Evolutionary conservation across 2,888 invertebrate genomes (phyloP), one percentile per base, ranked within the genome.

Genomic region (Rhodophaea formosa): DNA sequence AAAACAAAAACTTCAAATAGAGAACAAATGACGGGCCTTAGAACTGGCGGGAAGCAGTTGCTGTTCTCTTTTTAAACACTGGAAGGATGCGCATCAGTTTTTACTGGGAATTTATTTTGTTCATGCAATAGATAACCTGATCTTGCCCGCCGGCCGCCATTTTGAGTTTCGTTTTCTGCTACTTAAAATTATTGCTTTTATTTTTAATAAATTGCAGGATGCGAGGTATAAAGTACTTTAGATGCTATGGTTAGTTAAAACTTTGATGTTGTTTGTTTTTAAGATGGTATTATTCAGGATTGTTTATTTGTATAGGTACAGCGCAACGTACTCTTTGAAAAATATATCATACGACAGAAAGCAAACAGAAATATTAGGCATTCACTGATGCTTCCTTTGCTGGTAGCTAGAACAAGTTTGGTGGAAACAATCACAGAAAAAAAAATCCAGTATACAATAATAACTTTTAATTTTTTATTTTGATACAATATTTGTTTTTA

Each of bases 31-130:
- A 70, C 66, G 68, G 57, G 67, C 70, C 75, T 75, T 69, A 72
- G 75, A 74, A 74, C 61, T 65, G 58, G 70, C 59, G 64, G 60
- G 61, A 58, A 54, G 43, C 52, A 56, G 57, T 45, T 53, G 49
- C 72, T 65, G 70, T 81, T 81, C 81, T 82, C 76, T 71, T 80
- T 83, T 83, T 80, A 79, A 74, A 66, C 63, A 63, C 65, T 71
- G 73, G 82, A 79, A 77, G 79, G 82, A 84, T 83, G 77, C 72
- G 74, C 82, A 79, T 85, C 83, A 85, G 75, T 87, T 88, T 88
- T 88, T 88, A 81, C 85, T 78, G 72, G 75, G 75, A 75, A 75
- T 77, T 77, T 79, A 78, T 78, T 80, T 79, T 73, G 77, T 75
- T 68, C 64, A 62, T 57, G 65, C 70, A 64, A 75, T 74, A 78